Evolutionary conservation across 2,113 vertebrate genomes (phyloP).

Genomic region (Podarcis cretensis): DNA sequence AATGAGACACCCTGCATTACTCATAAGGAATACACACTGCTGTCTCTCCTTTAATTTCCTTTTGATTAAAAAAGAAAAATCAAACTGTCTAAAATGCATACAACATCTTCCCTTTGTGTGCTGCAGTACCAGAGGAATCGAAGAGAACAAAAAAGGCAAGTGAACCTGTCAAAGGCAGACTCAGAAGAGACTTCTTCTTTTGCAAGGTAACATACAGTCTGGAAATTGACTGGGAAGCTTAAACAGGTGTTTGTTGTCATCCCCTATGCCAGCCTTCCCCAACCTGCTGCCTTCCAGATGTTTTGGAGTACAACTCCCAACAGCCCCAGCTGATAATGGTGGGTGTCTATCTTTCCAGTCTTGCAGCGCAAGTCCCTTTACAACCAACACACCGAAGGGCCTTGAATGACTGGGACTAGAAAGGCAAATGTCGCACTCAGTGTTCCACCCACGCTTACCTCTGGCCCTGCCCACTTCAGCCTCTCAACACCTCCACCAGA

Average conservation of each 20-base stretch:
- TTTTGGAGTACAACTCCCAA: no score
- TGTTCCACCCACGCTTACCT: no score
- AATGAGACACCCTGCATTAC: conserved; percentile 61
- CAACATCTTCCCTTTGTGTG: conserved; percentile 54
- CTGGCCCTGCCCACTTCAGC: no score
- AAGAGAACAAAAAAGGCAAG: conserved; percentile 66
- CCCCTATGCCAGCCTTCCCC: no score
- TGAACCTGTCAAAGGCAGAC: conserved; percentile 55
- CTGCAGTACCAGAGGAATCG: conserved; percentile 59
- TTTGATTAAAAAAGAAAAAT: conserved; percentile 79
- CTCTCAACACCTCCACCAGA: no score
- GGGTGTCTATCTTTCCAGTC: no score
- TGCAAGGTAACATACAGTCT: conserved; percentile 25
- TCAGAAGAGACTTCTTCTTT: conserved; percentile 29
- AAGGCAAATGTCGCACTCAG: no score
- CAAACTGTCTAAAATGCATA: conserved; percentile 69
- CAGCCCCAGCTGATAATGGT: no score
- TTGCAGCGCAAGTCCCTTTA: no score
- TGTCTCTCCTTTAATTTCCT: conserved; percentile 76
- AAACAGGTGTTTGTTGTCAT: not conserved
- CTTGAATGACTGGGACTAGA: no score
- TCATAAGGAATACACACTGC: conserved; percentile 72
- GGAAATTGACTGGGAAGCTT: conserved; percentile 28
- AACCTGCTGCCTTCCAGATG: no score
- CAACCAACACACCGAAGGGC: no score